Percentiles rank a stretch among this genome's conserved stretches.
phyloP scores from a whole-genome alignment of 2,797 vertebrate genomes.

The Bradypodion ventrale region DNA sequence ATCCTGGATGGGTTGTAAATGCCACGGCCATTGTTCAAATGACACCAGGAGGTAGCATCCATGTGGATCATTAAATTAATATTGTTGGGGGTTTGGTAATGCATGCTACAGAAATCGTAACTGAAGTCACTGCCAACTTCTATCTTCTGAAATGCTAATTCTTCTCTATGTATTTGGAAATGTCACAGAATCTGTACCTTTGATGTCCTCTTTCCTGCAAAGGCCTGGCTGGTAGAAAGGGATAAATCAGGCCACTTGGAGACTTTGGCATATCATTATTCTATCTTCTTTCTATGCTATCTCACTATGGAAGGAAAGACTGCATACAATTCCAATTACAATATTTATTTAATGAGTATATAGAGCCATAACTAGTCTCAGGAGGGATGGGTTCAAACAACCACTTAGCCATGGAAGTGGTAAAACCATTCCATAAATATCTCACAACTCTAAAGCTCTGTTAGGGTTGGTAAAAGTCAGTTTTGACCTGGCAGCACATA shows the following conservation, averaged over 20 bases:
- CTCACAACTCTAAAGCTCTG: no score
- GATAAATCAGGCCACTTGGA: neutral
- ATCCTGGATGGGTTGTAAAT: neutral
- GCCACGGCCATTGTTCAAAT: conserved; percentile 2
- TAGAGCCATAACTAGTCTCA: no score
- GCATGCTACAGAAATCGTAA: neutral
- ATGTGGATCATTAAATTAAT: conserved; percentile 5
- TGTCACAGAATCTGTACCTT: neutral
- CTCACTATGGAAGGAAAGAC: no score
- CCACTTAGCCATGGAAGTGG: no score
- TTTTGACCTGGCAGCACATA: no score
- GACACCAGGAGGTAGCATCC: neutral
- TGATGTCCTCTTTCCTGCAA: neutral
- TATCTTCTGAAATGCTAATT: neutral
- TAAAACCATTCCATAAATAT: no score
- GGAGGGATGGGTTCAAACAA: no score
- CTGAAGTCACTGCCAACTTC: neutral
- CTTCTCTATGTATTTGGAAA: neutral
- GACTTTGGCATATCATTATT: neutral
- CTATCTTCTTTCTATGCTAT: no score
- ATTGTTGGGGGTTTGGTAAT: neutral
- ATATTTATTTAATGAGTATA: no score
- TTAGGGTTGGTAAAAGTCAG: no score
- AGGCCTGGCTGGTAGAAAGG: neutral
- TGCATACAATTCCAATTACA: no score